Conservation (phyloP, 1,140 invertebrate genomes). For the Polyergus mexicanus region DNA sequence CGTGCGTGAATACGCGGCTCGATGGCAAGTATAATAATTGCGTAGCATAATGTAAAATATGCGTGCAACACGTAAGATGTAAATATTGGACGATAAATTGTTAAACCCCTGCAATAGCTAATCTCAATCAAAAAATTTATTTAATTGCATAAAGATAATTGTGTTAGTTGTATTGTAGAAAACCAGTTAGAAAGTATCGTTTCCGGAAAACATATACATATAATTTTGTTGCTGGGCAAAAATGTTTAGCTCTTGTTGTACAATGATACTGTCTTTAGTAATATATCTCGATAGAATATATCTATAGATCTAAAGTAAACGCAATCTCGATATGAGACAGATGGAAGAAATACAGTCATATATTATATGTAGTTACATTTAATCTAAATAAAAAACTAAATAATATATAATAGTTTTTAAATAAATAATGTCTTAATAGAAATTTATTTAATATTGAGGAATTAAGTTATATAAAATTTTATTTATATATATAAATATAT, state of each 20-base stretch:
- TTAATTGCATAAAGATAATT: conserved; percentile 6
- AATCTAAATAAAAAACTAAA: background rate
- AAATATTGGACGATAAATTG: background rate
- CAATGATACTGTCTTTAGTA: conserved; percentile 7
- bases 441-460: no score
- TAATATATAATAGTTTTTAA: background rate
- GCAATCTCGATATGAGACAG: background rate
- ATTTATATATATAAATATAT: background rate
- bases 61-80: background rate
- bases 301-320: background rate
- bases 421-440: background rate
- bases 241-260: conserved; percentile 37
- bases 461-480: background rate
- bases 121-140: background rate
- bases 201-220: conserved; percentile 1
- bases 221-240: background rate
- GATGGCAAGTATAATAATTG: conserved; percentile 15
- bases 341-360: background rate
- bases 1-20: conserved; percentile 22
- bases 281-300: background rate
- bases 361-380: background rate
- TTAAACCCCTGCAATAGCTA: background rate
- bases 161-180: conserved; percentile 1
- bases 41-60: background rate
- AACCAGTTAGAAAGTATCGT: conserved; percentile 50